Base-by-base conservation (phyloP, 2,797 vertebrate genomes). In the Philypnodon macrostomus region DNA sequence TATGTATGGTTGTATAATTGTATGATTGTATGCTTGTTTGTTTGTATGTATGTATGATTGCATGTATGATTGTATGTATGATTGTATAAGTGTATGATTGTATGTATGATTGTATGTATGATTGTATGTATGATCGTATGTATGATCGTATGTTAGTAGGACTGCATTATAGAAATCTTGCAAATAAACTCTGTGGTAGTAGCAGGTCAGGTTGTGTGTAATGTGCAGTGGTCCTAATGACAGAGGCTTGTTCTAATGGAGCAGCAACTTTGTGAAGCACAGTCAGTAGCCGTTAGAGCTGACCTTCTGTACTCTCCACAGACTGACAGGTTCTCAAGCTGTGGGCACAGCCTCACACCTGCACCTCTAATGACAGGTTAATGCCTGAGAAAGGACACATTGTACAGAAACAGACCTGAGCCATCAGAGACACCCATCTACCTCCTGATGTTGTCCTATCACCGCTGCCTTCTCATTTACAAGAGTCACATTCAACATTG, bases 211-310 rank as follows among this genome's bases (percentile, higher is more conserved):
- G 68, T 34, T 61, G 53, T 60, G 72, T 74, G 49, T 70, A 14
- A 70, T 73, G 75, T 52, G 65, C 58, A 72, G n/a, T 61, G 68
- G 70, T 65, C n/a, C 68, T 83, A 83, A 83, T 80, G 77, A 83
- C 27, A 53, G 67, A 24, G 5, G 45, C 38, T 55, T 56, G 67
- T 67, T 74, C 73, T 79, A 84, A 86, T 84, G 63, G 67, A 70
- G 78, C 33, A 2, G 53, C 72, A 75, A 77, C 77, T 67, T 77
- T 67, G 72, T 74, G 69, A n/a, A 75, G 70, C 49, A 12, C 2
- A 2, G 67, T 74, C 71, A 85, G 85, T 85, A 86, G 67, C 53
- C 6, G 37, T 50, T 67, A 13, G 14, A 26, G 54, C 66, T 71
- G 77, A 79, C 77, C 79, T 71, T 50, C 54, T 58, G 73, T 65